Percentiles rank a stretch among this genome's conserved stretches.
Evolutionary conservation across 2,888 invertebrate species (phyloP).

Genomic region (Hirudinaria manillensis): DNA sequence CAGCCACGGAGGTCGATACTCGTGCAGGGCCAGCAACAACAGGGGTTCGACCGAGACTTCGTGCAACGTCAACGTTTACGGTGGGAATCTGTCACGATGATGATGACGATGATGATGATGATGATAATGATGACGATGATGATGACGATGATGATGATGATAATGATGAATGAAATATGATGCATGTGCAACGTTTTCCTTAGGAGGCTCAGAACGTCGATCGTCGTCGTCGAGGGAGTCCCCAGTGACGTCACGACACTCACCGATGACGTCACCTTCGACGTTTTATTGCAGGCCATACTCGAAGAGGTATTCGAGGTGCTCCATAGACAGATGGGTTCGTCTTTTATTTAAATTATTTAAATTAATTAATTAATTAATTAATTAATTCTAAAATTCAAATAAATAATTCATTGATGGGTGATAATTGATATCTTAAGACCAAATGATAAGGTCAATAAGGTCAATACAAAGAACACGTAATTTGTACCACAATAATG

Average conservation of each 20-base stretch:
- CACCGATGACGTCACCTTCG: neutral
- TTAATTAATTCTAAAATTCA: no score
- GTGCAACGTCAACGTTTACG: constrained; percentile 1
- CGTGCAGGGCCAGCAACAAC: constrained; percentile 8
- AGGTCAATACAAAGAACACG: no score
- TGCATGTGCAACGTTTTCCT: no score
- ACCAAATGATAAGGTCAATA: no score
- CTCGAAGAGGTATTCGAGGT: neutral
- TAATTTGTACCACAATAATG: no score
- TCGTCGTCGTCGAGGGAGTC: neutral
- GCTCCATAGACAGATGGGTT: constrained; percentile 17
- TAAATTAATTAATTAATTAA: no score
- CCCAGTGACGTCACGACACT: neutral
- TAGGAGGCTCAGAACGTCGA: neutral
- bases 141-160: neutral
- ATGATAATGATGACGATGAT: constrained; percentile 18
- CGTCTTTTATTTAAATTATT: neutral
- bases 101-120: constrained; percentile 1
- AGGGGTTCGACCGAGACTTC: neutral
- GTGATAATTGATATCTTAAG: no score
- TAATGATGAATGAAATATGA: neutral
- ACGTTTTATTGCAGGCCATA: neutral
- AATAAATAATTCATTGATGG: no score
- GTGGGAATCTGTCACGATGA: neutral
- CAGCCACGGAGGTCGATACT: constrained; percentile 6